These are phyloP conservation scores for Rhynchophorus ferrugineus DNA, from an alignment of 1,140 invertebrate genomes.

Conservation along the genomic window DNA sequence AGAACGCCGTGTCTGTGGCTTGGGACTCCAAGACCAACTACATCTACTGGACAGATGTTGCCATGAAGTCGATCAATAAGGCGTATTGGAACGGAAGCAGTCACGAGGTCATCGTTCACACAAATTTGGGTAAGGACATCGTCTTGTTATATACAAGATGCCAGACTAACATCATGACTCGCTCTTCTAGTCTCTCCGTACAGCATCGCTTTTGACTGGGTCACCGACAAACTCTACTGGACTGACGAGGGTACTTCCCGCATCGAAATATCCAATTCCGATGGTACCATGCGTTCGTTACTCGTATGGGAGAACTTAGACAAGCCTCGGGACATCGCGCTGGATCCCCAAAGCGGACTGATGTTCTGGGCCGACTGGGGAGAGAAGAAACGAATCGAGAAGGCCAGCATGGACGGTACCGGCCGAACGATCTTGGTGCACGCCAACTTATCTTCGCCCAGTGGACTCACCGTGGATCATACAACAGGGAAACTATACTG, in stretches of 20 bases:
- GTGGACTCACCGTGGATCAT: constrained; percentile 74
- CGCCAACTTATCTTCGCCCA: constrained; percentile 69
- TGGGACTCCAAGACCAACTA: constrained; percentile 74
- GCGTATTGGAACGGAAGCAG: constrained; percentile 69
- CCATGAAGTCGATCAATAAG: constrained; percentile 71
- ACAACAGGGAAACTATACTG: constrained; percentile 63
- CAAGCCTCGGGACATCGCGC: constrained; percentile 75
- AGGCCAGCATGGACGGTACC: constrained; percentile 80
- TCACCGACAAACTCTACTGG: constrained; percentile 83
- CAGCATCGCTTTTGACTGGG: constrained; percentile 77
- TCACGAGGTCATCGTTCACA: constrained; percentile 58
- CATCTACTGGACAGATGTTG: constrained; percentile 85
- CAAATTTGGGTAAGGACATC: constrained; percentile 55
- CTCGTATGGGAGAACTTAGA: constrained; percentile 74
- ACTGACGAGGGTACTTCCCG: constrained; percentile 73
- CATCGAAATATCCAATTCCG: constrained; percentile 73
- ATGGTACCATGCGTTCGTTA: constrained; percentile 68
- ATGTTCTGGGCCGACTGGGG: constrained; percentile 93
- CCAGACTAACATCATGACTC: not conserved
- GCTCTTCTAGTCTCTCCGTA: constrained; percentile 47
- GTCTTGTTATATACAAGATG: not conserved
- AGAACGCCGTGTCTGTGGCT: constrained; percentile 73
- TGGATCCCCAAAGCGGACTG: constrained; percentile 68
- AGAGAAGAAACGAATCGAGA: constrained; percentile 69
- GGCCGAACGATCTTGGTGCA: constrained; percentile 57